A percentile compares a stretch with the other conserved stretches of the same genome.
phyloP scores from a whole-genome alignment of 2,888 invertebrate species.

The Agrotis clavis region DNA sequence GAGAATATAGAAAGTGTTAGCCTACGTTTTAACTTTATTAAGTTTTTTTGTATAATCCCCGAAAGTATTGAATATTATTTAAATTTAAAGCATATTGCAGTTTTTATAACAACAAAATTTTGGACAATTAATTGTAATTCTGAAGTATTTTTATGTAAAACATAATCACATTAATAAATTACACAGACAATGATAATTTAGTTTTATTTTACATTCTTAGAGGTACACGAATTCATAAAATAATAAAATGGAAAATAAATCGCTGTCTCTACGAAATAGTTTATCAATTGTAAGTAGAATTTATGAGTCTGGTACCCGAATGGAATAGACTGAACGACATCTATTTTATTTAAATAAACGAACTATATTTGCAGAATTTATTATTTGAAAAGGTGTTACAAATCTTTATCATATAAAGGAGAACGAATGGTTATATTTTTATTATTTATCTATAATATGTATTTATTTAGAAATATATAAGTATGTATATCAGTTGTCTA shows the following conservation, averaged over 20 bases:
- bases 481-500: too few species aligned
- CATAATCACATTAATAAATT: background rate
- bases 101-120: background rate
- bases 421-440: too few species aligned
- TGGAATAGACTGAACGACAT: constrained; percentile 18
- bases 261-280: constrained; percentile 17
- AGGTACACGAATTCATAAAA: background rate
- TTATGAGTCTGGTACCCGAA: constrained; percentile 15
- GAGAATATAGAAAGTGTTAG: background rate
- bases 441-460: too few species aligned
- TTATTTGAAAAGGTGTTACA: constrained; percentile 21
- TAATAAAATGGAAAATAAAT: constrained; percentile 27
- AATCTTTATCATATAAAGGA: too few species aligned
- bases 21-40: too few species aligned
- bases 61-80: background rate
- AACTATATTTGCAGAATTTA: constrained; percentile 24
- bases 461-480: too few species aligned
- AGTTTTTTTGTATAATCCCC: background rate
- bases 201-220: background rate
- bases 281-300: constrained; percentile 34
- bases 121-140: constrained; percentile 11
- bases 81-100: background rate
- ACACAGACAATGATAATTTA: background rate
- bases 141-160: constrained; percentile 4
- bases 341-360: constrained; percentile 48